These are phyloP conservation scores for Drosophila neocordata DNA, from an alignment of 1,140 invertebrate species.

Conservation along the genomic window DNA sequence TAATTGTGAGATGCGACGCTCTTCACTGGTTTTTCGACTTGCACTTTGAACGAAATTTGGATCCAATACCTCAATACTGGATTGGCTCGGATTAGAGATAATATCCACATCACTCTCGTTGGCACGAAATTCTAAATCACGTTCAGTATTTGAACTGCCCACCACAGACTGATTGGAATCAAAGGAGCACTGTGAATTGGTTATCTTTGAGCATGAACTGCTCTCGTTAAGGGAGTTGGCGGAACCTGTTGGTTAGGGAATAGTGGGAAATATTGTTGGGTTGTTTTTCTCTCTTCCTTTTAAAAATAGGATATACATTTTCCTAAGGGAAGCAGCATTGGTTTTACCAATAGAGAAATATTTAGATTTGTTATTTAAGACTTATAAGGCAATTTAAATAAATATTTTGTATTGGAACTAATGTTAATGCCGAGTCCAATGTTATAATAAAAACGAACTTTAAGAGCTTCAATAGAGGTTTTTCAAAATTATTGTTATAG, in stretches of 20 bases:
- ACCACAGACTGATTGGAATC: conserved; percentile 81
- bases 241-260: conserved; percentile 64
- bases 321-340: conserved; percentile 69
- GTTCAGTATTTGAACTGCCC: conserved; percentile 79
- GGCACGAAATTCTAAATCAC: conserved; percentile 72
- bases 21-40: conserved; percentile 75
- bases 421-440: neutral
- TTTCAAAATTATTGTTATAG: neutral
- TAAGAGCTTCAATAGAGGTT: neutral
- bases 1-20: conserved; percentile 61
- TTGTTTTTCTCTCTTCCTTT: neutral
- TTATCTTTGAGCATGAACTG: conserved; percentile 80
- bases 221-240: conserved; percentile 82
- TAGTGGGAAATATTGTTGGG: conserved; percentile 2
- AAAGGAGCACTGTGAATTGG: conserved; percentile 77
- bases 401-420: neutral
- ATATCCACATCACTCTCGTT: conserved; percentile 86
- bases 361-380: neutral
- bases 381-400: no score
- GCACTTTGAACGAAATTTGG: conserved; percentile 82
- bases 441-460: neutral
- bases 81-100: conserved; percentile 87
- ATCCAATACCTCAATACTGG: conserved; percentile 86
- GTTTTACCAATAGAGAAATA: conserved; percentile 8
- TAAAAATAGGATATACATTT: neutral